These are phyloP conservation scores for Dryas iulia DNA, from an alignment of 1,140 invertebrate species.

Conservation along the genomic window DNA sequence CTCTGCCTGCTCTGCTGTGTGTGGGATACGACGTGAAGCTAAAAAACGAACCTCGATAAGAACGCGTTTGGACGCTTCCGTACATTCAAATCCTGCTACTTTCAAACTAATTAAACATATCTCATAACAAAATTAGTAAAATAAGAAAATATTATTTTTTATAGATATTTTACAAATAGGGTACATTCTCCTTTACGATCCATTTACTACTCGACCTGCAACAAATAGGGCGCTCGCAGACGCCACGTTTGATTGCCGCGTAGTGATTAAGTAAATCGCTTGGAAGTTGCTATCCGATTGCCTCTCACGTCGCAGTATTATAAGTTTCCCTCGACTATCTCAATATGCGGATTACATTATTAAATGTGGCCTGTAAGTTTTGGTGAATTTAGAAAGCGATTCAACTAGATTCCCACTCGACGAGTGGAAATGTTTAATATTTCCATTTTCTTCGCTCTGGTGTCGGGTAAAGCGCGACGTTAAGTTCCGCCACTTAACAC, in stretches of 20 bases:
- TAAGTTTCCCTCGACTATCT: neutral
- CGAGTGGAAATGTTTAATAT: too few relatives aligned
- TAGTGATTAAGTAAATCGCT: slow-evolving; percentile 53
- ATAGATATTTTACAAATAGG: neutral
- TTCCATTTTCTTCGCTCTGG: too few relatives aligned
- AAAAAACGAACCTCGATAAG: too few relatives aligned
- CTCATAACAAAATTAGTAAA: neutral
- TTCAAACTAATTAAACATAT: neutral
- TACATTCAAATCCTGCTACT: too few relatives aligned
- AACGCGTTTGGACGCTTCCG: too few relatives aligned
- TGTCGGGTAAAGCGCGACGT: too few relatives aligned
- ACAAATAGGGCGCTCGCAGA: neutral
- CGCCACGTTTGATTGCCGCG: slow-evolving; percentile 35
- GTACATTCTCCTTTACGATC: neutral
- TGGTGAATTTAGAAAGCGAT: neutral
- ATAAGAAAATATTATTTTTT: neutral
- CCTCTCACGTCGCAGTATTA: slow-evolving; percentile 37
- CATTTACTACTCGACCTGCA: neutral
- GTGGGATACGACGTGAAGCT: too few relatives aligned
- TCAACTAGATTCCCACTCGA: too few relatives aligned
- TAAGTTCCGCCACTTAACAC: too few relatives aligned
- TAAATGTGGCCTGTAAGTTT: neutral
- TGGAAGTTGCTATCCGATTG: slow-evolving; percentile 43
- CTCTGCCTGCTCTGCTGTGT: too few relatives aligned
- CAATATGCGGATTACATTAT: neutral